Evolutionary conservation across 2,113 vertebrate species (phyloP).

Genomic region (Myodes glareolus): DNA sequence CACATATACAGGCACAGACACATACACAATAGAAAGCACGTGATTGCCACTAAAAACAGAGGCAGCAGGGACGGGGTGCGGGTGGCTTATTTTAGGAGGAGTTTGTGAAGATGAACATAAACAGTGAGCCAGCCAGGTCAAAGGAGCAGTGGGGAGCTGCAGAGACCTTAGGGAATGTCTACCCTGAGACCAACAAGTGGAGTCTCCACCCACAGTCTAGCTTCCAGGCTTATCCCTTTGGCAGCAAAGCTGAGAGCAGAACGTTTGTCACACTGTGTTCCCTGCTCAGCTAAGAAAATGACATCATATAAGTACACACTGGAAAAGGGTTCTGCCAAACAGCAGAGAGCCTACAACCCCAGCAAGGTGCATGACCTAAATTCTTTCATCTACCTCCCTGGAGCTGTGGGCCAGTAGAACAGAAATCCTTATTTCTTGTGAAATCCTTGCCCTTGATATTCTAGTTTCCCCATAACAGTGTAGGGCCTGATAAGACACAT

Average conservation of each 20-base stretch:
- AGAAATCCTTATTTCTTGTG: conserved; percentile 24
- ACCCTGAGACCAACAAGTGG: not conserved
- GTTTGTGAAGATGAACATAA: not conserved
- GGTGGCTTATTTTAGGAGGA: not conserved
- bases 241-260: not conserved
- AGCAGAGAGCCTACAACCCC: not conserved
- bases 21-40: not conserved
- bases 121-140: not conserved
- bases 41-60: not conserved
- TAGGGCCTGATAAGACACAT: not conserved
- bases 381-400: not conserved
- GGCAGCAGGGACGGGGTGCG: not conserved
- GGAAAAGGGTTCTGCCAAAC: not conserved
- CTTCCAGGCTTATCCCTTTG: not conserved
- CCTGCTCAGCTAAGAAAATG: not conserved
- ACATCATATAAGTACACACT: not conserved
- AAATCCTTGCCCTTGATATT: conserved; percentile 21
- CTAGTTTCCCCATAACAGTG: not conserved
- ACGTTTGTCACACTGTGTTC: not conserved
- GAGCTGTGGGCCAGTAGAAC: not conserved
- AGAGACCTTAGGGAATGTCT: not conserved
- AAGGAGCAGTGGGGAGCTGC: not conserved
- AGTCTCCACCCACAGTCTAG: not conserved
- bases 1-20: not conserved
- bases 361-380: not conserved